Evolutionary conservation across 2,797 vertebrate genomes (phyloP), one percentile per base, ranked within the genome.

Genomic region (Notolabrus celidotus): DNA sequence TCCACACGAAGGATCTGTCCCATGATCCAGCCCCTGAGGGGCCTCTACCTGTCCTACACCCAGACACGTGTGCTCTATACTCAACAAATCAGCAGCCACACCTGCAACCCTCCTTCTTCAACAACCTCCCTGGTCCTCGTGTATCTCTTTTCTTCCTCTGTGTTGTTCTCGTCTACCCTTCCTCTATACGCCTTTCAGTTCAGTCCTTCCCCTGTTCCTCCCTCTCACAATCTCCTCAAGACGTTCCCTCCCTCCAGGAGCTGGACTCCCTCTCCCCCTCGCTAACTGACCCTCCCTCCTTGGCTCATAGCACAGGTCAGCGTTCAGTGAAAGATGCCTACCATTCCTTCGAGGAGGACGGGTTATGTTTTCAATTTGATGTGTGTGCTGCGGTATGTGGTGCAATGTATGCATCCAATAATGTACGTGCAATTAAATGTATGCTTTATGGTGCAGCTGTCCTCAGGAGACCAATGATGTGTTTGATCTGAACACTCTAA

Each of bases 331-430:
- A 88, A 94, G 95, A 98, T 96, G 95, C 96, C 95, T 93, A 94
- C 96, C 96, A 97, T 97, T 98, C 96, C 96, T 94, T 85, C 79
- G 92, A 93, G 89, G 83, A 88, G 88, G 71, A 74, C 45, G 83
- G 92, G 93, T 94, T 93, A 92, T 94, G 85, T 80, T 89, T 88
- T 78, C 67, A 84, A 81, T 86, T 74, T 77, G 51, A 52, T n/a
- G 45, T 16, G 67, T 29, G 36, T 25, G 47, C 54, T 41, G 52
- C 0, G 22, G 78, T 70, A 57, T 84, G 77, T 14, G 19, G 34
- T 20, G 46, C 38, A 29, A 10, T 52, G 33, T 53, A 22, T 50
- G 52, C 15, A 27, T 66, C 38, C 62, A 64, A 29, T 59, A 57
- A 61, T 46, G 52, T 17, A 71, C 31, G 16, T 29, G 34, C 22